Evolutionary conservation across 2,113 vertebrate genomes (phyloP).

Genomic region (Cardinalis cardinalis): DNA sequence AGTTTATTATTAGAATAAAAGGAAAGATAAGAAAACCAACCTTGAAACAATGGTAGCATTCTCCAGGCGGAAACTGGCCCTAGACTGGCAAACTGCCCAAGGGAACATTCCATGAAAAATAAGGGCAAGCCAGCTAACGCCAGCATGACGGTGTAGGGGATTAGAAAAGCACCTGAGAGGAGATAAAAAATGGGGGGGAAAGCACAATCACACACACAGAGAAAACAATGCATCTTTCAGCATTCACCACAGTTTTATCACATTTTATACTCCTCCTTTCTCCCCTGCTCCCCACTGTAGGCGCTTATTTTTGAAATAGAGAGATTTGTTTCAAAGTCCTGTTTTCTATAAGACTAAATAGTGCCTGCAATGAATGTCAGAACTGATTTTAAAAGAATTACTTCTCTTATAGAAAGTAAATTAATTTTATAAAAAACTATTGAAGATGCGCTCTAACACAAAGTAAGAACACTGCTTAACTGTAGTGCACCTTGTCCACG

Average conservation of each 20-base stretch:
- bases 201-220: background rate
- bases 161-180: slow-evolving; percentile 89
- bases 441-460: background rate
- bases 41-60: slow-evolving; percentile 87
- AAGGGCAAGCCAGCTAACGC: slow-evolving; percentile 86
- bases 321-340: background rate
- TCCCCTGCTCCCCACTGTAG: rapidly evolving
- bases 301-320: background rate
- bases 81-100: slow-evolving; percentile 93
- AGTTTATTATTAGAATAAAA: background rate
- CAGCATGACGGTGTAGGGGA: slow-evolving; percentile 90
- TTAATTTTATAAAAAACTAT: background rate
- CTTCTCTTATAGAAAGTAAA: background rate
- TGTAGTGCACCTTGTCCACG: background rate
- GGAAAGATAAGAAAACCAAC: slow-evolving; percentile 64
- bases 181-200: background rate
- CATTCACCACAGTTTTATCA: background rate
- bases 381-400: background rate
- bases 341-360: background rate
- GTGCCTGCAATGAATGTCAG: background rate
- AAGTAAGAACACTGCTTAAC: background rate
- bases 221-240: background rate
- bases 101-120: slow-evolving; percentile 92
- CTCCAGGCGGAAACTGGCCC: slow-evolving; percentile 90
- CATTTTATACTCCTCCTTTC: background rate